phyloP scores from a whole-genome alignment of 2,888 invertebrate species.

The Chrysopilus asiliformis region DNA sequence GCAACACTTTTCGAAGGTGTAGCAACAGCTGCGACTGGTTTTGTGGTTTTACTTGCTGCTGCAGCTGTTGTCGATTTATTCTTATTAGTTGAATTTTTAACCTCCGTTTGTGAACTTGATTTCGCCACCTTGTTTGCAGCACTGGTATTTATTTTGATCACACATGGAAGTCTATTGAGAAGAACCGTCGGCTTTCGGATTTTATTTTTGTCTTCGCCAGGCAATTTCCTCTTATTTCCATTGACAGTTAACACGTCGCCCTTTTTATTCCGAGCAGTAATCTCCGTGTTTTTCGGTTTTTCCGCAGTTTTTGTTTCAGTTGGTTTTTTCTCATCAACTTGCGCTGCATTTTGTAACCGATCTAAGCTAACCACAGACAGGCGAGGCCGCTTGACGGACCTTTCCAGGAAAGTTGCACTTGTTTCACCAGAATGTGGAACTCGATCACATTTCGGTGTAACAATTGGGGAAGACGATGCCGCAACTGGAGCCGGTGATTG shows the following conservation, averaged over 20 bases:
- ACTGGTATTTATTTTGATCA: no score
- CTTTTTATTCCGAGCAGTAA: no score
- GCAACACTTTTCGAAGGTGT: neutral
- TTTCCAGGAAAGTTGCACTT: slow-evolving; percentile 49
- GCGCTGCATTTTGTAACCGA: slow-evolving; percentile 45
- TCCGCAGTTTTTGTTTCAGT: no score
- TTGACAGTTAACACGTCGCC: no score
- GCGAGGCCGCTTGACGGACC: slow-evolving; percentile 42
- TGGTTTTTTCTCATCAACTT: no score
- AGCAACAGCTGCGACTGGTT: neutral
- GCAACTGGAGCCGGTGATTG: neutral
- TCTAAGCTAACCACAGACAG: slow-evolving; percentile 48
- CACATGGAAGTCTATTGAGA: no score
- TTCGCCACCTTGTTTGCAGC: neutral
- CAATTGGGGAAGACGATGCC: slow-evolving; percentile 11
- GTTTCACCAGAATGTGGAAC: slow-evolving; percentile 58
- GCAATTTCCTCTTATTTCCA: no score
- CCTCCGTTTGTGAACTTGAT: slow-evolving; percentile 2
- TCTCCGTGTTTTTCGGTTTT: no score
- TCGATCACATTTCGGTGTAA: slow-evolving; percentile 40
- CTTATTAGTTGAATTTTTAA: neutral
- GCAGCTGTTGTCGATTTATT: neutral
- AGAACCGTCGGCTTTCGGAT: no score
- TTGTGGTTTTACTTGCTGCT: neutral
- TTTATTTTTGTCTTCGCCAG: no score